Evolutionary conservation across 2,888 invertebrate genomes (phyloP).

Genomic region (Uropetala carovei): DNA sequence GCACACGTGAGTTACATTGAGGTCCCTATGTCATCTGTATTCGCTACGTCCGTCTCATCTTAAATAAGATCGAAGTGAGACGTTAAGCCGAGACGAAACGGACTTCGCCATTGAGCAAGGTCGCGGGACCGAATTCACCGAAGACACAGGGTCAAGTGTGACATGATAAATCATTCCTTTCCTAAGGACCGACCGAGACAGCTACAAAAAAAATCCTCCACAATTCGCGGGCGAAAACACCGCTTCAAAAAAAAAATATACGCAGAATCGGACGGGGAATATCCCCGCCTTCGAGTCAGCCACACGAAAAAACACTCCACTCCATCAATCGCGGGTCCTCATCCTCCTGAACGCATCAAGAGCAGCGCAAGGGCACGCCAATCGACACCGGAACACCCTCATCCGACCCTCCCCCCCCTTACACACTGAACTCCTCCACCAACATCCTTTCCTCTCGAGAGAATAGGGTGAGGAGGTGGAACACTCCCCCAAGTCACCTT

Average conservation of each 20-base stretch:
- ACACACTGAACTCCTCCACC: not conserved
- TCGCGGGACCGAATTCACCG: not conserved
- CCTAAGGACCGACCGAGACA: not conserved
- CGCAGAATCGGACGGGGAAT: no score
- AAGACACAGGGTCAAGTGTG: not conserved
- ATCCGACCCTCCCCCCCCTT: not conserved
- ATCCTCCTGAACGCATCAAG: not conserved
- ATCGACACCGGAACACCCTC: not conserved
- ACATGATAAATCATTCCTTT: not conserved
- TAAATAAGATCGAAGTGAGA: not conserved
- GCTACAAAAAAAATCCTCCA: not conserved
- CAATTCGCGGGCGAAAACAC: no score
- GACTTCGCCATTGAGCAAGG: slow-evolving; percentile 12
- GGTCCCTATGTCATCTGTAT: not conserved
- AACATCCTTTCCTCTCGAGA: not conserved
- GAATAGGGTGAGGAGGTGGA: not conserved
- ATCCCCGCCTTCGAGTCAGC: not conserved
- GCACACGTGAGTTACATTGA: not conserved
- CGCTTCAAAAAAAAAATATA: no score
- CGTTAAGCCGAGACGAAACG: not conserved
- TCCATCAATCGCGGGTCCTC: slow-evolving; percentile 9
- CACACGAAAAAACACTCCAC: not conserved
- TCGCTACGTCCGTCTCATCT: not conserved
- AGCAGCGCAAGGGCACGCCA: not conserved
- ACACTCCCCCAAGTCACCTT: not conserved